These are phyloP conservation scores for Sciurus carolinensis DNA, from an alignment of 2,797 vertebrate species.

Conservation along the genomic window DNA sequence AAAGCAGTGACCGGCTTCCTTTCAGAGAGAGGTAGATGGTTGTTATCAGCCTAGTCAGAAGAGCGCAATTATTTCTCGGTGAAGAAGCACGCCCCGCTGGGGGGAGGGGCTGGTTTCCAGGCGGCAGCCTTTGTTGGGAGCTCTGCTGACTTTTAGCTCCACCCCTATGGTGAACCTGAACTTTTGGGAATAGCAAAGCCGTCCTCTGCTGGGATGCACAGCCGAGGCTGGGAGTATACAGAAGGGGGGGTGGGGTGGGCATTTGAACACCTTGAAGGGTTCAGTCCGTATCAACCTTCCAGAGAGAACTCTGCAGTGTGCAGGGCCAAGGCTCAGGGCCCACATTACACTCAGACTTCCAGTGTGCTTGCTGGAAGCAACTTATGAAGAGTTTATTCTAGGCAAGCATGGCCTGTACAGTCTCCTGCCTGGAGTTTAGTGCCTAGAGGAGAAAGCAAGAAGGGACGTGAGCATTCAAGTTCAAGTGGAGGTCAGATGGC, in stretches of 20 bases:
- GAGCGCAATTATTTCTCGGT: slow-evolving; percentile 54
- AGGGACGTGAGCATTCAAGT: neutral
- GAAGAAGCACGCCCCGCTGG: neutral
- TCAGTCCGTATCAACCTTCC: fast-evolving
- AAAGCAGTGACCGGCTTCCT: slow-evolving; percentile 79
- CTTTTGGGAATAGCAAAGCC: neutral
- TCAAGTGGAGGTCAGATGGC: neutral
- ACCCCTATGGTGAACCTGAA: neutral
- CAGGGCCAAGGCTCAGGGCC: no score
- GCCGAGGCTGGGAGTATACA: fast-evolving
- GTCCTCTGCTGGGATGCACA: neutral
- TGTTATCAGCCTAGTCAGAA: slow-evolving; percentile 64
- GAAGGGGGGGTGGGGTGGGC: neutral
- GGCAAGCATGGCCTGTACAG: neutral
- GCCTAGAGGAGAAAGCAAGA: neutral
- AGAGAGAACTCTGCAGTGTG: fast-evolving
- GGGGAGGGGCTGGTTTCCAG: neutral
- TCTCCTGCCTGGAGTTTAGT: neutral
- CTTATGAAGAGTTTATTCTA: neutral
- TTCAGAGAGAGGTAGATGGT: slow-evolving; percentile 73
- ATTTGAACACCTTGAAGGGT: neutral
- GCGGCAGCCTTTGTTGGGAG: neutral
- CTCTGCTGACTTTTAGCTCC: neutral
- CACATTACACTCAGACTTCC: neutral
- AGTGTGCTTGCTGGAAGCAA: neutral